These are phyloP conservation scores for Branchipolynoe longqiensis DNA, from an alignment of 2,888 invertebrate species.

Conservation along the genomic window DNA sequence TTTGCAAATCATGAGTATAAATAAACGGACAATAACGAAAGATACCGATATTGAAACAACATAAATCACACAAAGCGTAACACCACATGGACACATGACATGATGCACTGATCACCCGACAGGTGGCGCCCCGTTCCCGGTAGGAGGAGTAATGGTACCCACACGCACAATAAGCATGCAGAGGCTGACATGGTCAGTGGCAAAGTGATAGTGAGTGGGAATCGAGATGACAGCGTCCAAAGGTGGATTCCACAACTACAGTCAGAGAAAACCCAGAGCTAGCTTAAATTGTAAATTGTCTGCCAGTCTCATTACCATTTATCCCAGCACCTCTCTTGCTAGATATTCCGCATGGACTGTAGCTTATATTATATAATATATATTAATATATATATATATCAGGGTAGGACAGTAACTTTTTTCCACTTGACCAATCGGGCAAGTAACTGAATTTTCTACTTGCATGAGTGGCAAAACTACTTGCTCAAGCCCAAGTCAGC, in stretches of 20 bases:
- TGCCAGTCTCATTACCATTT: too few species aligned
- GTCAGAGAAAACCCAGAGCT: too few species aligned
- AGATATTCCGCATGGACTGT: too few species aligned
- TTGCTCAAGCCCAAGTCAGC: too few species aligned
- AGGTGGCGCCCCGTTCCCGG: not conserved
- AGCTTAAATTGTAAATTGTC: too few species aligned
- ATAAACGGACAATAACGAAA: constrained; percentile 39
- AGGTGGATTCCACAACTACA: too few species aligned
- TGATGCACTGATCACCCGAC: not conserved
- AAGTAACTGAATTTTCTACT: too few species aligned
- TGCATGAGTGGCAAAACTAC: too few species aligned
- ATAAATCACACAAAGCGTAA: constrained; percentile 28
- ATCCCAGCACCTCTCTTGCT: too few species aligned
- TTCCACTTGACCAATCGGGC: too few species aligned
- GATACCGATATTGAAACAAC: constrained; percentile 40
- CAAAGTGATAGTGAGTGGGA: not conserved
- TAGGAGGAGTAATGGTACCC: not conserved
- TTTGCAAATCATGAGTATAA: constrained; percentile 20
- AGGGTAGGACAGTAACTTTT: too few species aligned
- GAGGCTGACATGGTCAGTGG: not conserved
- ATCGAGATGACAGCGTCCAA: not conserved
- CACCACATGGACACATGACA: constrained; percentile 17
- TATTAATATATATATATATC: too few species aligned
- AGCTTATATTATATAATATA: not conserved
- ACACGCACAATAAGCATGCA: constrained; percentile 33